phyloP scores from a whole-genome alignment of 2,113 vertebrate species.

The Aptenodytes patagonicus region DNA sequence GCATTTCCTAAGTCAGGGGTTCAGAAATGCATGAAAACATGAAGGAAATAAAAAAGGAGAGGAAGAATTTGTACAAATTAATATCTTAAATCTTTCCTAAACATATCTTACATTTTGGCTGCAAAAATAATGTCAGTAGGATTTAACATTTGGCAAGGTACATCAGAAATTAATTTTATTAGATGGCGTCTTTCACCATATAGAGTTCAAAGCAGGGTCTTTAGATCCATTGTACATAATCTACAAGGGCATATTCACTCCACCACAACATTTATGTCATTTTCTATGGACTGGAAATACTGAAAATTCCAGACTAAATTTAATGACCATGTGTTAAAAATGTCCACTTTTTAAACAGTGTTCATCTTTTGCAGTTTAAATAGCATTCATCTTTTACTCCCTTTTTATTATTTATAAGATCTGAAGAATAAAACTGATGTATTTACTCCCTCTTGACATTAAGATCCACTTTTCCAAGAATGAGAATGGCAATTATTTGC shows the following conservation, averaged over 20 bases:
- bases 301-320: background rate
- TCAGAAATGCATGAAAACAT: background rate
- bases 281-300: background rate
- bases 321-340: background rate
- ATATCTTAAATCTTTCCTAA: background rate
- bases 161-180: background rate
- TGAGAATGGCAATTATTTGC: background rate
- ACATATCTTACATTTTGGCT: background rate
- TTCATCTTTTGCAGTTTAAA: background rate
- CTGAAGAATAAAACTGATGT: background rate
- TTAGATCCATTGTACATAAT: background rate
- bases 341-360: background rate
- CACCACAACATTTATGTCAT: background rate
- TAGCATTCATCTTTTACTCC: background rate
- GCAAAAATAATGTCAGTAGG: background rate
- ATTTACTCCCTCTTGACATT: background rate
- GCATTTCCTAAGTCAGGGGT: background rate
- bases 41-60: background rate
- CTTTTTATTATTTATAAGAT: background rate
- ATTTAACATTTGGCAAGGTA: background rate
- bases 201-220: background rate
- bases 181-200: background rate
- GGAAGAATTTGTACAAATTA: background rate
- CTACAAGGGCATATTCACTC: background rate
- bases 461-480: background rate